Evolutionary conservation across 2,797 vertebrate genomes (phyloP).

Genomic region (Pristis pectinata): DNA sequence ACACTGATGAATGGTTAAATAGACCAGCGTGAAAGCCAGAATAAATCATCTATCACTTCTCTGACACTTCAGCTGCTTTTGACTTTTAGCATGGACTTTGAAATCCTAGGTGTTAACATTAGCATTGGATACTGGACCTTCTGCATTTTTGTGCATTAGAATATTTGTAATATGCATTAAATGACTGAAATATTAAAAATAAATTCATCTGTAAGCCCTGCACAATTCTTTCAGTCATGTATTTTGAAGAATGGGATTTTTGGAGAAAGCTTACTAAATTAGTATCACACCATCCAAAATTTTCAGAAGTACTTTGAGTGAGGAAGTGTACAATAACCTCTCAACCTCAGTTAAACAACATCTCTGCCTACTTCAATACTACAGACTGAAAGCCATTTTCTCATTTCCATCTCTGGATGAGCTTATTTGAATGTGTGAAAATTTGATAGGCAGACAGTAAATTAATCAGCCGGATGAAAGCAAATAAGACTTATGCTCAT

Average conservation of each 20-base stretch:
- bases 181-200: background rate
- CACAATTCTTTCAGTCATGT: background rate
- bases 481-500: background rate
- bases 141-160: background rate
- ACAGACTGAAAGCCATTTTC: background rate
- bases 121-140: background rate
- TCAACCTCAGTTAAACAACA: background rate
- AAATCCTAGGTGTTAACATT: background rate
- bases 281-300: background rate
- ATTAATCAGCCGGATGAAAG: background rate
- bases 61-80: background rate
- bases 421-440: background rate
- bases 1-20: background rate
- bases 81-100: background rate
- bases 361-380: background rate
- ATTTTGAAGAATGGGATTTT: background rate
- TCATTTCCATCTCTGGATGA: background rate
- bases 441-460: background rate
- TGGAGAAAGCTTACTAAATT: background rate
- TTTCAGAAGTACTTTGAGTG: background rate
- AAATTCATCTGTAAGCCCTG: background rate
- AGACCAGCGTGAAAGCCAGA: background rate
- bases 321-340: slow-evolving; percentile 8
- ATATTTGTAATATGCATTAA: background rate
- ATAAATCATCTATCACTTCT: background rate